Conservation (phyloP, 2,797 vertebrate genomes). For the Delichon dasypus region DNA sequence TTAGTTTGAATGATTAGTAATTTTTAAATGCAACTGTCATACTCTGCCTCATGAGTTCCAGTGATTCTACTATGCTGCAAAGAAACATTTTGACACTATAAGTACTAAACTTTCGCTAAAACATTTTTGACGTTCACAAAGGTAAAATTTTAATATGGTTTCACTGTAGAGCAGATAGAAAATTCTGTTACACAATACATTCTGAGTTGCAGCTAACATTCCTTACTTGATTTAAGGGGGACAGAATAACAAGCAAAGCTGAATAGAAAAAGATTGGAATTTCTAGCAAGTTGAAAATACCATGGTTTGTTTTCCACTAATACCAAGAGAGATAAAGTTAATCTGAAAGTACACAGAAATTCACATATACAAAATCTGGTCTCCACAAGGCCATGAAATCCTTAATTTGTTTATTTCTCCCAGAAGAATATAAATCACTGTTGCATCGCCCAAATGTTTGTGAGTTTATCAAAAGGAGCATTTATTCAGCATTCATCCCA, state of each 20-base stretch:
- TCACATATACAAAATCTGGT: conserved; percentile 22
- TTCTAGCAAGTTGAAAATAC: background rate
- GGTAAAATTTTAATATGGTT: background rate
- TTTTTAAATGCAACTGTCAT: background rate
- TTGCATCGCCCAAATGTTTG: conserved; percentile 57
- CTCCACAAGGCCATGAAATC: conserved; percentile 32
- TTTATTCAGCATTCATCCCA: conserved; percentile 45
- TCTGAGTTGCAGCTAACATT: background rate
- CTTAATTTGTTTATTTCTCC: conserved; percentile 61
- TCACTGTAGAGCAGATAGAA: background rate
- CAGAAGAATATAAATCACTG: conserved; percentile 61
- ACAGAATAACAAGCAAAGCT: background rate
- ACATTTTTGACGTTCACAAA: background rate
- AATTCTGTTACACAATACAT: background rate
- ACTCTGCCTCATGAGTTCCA: background rate
- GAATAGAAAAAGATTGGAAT: background rate
- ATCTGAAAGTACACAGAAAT: conserved; percentile 34
- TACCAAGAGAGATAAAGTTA: conserved; percentile 28
- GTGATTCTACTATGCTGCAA: background rate
- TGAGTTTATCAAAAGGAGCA: conserved; percentile 44
- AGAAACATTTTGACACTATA: background rate
- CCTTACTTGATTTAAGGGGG: background rate
- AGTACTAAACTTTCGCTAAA: background rate
- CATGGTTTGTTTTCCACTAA: background rate
- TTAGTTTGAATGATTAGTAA: background rate